Evolutionary conservation across 1,140 invertebrate genomes (phyloP).

Genomic region (Trinorchestia longiramus): DNA sequence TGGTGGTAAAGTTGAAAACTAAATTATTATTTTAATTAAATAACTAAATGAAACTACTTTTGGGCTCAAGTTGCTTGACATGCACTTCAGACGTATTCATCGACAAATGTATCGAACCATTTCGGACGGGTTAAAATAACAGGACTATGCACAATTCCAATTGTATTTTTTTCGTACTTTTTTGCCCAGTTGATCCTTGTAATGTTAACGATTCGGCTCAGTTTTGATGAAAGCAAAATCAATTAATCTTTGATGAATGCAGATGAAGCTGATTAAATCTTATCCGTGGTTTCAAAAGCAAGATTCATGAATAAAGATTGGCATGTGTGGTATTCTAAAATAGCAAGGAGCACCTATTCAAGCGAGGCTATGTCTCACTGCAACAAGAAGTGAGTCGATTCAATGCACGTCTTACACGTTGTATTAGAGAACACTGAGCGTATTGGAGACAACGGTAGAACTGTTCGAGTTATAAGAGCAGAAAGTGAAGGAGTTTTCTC

Average conservation of each 20-base stretch:
- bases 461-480: not conserved
- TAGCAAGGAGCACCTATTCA: not conserved
- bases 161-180: not conserved
- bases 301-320: not conserved
- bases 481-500: not conserved
- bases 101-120: not conserved
- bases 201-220: not conserved
- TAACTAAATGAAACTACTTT: too few species aligned
- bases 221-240: not conserved
- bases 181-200: not conserved
- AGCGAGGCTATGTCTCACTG: not conserved
- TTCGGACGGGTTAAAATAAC: not conserved
- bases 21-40: too few species aligned
- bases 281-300: not conserved
- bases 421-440: not conserved
- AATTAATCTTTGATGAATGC: not conserved
- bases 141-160: not conserved
- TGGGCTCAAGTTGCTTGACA: too few species aligned
- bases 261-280: not conserved
- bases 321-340: not conserved
- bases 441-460: not conserved
- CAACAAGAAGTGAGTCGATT: not conserved
- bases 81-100: not conserved
- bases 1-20: too few species aligned
- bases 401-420: not conserved